Evolutionary conservation across 1,140 invertebrate species (phyloP).

Genomic region (Monomorium pharaonis): DNA sequence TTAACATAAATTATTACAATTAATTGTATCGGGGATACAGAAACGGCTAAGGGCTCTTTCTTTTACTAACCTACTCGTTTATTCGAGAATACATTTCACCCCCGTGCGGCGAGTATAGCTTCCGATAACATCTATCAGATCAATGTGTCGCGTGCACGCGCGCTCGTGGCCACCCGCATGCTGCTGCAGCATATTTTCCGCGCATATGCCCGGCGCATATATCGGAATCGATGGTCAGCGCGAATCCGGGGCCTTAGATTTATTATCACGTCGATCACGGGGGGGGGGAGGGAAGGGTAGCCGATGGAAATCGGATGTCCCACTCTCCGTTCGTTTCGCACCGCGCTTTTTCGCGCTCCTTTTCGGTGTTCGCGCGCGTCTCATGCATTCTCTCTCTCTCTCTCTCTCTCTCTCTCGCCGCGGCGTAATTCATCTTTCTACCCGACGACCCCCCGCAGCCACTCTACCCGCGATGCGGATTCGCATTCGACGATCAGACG

Average conservation of each 20-base stretch:
- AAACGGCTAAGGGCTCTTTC: too few species aligned
- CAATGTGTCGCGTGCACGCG: not conserved
- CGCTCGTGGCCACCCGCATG: not conserved
- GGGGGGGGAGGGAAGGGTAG: not conserved
- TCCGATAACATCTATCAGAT: conserved; percentile 4
- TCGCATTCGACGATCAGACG: conserved; percentile 47
- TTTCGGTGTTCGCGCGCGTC: conserved; percentile 38
- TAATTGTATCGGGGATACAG: not conserved
- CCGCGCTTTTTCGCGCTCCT: conserved; percentile 30
- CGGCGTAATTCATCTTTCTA: conserved; percentile 49
- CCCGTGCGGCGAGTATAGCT: not conserved
- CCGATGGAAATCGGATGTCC: conserved; percentile 1
- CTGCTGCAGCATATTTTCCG: conserved; percentile 27
- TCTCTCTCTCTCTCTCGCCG: too few species aligned
- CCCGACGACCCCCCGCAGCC: not conserved
- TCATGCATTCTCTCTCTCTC: conserved; percentile 25
- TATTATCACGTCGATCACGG: conserved; percentile 29
- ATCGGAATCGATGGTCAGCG: conserved; percentile 32
- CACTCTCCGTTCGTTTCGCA: not conserved
- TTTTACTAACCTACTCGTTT: not conserved
- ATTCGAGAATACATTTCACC: not conserved
- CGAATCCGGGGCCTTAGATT: conserved; percentile 14
- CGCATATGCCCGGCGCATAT: not conserved
- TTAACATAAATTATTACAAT: conserved; percentile 2
- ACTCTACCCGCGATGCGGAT: conserved; percentile 29